These are phyloP conservation scores for Gadus macrocephalus DNA, from an alignment of 2,113 vertebrate species.

Conservation along the genomic window DNA sequence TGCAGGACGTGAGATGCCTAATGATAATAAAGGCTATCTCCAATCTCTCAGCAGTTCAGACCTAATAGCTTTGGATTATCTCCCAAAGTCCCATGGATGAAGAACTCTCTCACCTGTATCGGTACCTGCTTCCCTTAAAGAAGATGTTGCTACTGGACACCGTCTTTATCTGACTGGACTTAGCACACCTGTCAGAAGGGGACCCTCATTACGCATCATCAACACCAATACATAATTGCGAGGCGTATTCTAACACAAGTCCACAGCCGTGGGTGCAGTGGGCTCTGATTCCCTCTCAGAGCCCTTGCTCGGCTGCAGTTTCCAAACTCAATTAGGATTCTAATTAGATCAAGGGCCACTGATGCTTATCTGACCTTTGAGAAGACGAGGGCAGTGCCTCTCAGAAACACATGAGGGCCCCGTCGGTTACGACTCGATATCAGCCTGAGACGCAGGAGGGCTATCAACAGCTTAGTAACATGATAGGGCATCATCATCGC, in stretches of 20 bases:
- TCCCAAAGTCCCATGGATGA: too few species aligned
- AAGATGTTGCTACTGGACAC: conserved; percentile 98
- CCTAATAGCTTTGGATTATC: conserved; percentile 18
- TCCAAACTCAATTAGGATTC: conserved; percentile 46
- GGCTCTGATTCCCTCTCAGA: not conserved
- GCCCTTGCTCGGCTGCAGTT: conserved; percentile 40
- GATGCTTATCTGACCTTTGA: conserved; percentile 53
- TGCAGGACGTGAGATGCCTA: too few species aligned
- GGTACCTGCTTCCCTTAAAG: conserved; percentile 98
- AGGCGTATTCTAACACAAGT: not conserved
- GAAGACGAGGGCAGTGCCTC: conserved; percentile 33
- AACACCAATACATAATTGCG: not conserved
- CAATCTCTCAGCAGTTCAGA: too few species aligned
- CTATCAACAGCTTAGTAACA: conserved; percentile 2
- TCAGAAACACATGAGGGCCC: conserved; percentile 35
- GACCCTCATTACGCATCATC: conserved; percentile 1
- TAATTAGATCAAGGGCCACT: conserved; percentile 53
- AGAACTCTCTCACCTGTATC: conserved; percentile 80
- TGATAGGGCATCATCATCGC: not conserved
- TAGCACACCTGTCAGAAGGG: conserved; percentile 83
- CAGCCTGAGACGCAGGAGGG: conserved; percentile 20
- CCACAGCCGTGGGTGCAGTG: not conserved
- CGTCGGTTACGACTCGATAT: not conserved
- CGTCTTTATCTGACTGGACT: conserved; percentile 98
- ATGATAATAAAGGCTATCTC: too few species aligned